Evolutionary conservation across 2,113 vertebrate species (phyloP).

Genomic region (Eleginops maclovinus): DNA sequence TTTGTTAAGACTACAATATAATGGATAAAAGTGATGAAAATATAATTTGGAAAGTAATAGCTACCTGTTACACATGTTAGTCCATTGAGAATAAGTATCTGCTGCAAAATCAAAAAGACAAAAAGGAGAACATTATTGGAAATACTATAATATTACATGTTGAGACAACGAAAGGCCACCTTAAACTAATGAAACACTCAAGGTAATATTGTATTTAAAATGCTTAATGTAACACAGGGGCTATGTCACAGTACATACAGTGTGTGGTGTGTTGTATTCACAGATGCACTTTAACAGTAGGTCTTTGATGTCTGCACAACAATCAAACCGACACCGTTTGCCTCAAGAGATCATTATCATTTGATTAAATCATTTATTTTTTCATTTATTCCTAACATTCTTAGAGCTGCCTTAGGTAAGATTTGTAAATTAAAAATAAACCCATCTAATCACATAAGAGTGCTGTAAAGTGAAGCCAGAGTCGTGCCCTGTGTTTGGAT

Average conservation of each 20-base stretch:
- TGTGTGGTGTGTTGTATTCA: constrained; percentile 6
- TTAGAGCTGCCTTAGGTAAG: constrained; percentile 44
- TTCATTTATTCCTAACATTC: constrained; percentile 57
- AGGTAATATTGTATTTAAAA: constrained; percentile 14
- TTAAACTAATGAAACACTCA: not conserved
- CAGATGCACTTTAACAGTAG: not conserved
- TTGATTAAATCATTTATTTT: constrained; percentile 46
- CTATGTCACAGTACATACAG: too few species aligned
- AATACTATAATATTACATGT: not conserved
- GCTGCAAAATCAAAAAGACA: not conserved
- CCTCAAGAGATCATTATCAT: constrained; percentile 33
- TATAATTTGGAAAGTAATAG: not conserved
- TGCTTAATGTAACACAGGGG: not conserved
- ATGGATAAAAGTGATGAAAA: not conserved
- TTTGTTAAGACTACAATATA: not conserved
- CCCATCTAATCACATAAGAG: constrained; percentile 24
- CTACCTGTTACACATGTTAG: too few species aligned
- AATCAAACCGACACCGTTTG: constrained; percentile 15
- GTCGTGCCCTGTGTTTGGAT: not conserved
- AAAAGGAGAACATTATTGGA: not conserved
- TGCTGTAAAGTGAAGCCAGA: not conserved
- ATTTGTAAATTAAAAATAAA: constrained; percentile 19
- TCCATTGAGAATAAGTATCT: not conserved
- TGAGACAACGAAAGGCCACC: not conserved
- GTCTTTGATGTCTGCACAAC: constrained; percentile 15